Evolutionary conservation across 1,140 invertebrate genomes (phyloP).

Genomic region (Xylocopa sonorina): DNA sequence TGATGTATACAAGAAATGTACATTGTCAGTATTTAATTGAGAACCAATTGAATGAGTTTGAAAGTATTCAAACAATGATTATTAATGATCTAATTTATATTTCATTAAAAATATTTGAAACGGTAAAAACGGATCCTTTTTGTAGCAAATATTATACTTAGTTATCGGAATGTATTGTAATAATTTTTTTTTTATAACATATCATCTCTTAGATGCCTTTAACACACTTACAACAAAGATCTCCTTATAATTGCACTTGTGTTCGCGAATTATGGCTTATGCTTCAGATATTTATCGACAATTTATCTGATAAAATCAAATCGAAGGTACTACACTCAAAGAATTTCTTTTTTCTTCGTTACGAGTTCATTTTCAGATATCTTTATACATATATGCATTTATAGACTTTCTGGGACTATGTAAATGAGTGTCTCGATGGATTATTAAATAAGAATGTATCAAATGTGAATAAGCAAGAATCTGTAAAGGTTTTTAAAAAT

Average conservation of each 20-base stretch:
- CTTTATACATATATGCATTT: slow-evolving; percentile 39
- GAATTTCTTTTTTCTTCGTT: no score
- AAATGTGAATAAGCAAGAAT: slow-evolving; percentile 23
- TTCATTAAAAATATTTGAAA: slow-evolving; percentile 74
- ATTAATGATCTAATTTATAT: slow-evolving; percentile 76
- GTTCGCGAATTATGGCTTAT: slow-evolving; percentile 80
- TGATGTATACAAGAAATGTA: slow-evolving; percentile 68
- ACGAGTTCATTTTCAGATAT: neutral
- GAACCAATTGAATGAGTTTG: slow-evolving; percentile 66
- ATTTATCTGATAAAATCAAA: slow-evolving; percentile 59
- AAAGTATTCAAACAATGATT: slow-evolving; percentile 64
- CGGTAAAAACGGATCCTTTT: slow-evolving; percentile 62
- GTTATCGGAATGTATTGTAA: slow-evolving; percentile 19
- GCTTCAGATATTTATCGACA: slow-evolving; percentile 75
- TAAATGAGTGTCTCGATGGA: slow-evolving; percentile 72
- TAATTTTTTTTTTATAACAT: neutral
- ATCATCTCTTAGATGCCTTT: slow-evolving; percentile 68
- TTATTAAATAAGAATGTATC: slow-evolving; percentile 57
- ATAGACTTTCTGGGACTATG: slow-evolving; percentile 77
- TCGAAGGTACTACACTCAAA: slow-evolving; percentile 67
- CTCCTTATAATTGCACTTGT: slow-evolving; percentile 79
- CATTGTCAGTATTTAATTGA: slow-evolving; percentile 54
- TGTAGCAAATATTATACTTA: neutral
- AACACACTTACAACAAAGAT: slow-evolving; percentile 71
- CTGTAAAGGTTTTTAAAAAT: slow-evolving; percentile 69